These are phyloP conservation scores for Pterocles orientalis DNA, from an alignment of 2,113 vertebrate species.

Conservation along the genomic window DNA sequence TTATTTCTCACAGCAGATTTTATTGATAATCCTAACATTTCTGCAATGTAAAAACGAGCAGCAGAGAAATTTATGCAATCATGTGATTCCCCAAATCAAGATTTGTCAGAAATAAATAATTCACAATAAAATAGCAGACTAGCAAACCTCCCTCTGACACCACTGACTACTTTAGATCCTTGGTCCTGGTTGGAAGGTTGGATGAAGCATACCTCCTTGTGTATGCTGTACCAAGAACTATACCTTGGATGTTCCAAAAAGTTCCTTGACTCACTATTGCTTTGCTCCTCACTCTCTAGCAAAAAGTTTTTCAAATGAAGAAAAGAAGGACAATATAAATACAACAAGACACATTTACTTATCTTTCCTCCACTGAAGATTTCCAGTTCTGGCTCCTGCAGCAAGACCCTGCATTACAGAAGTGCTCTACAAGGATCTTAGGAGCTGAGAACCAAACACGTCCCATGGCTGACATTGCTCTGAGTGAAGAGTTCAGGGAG, in stretches of 20 bases:
- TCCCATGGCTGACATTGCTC: fast-evolving
- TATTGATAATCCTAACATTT: neutral
- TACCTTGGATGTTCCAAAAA: neutral
- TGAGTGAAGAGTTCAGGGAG: neutral
- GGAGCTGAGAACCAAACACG: fast-evolving
- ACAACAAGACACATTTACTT: fast-evolving
- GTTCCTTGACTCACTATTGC: fast-evolving
- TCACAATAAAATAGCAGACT: fast-evolving
- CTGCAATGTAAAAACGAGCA: neutral
- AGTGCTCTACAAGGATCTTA: neutral
- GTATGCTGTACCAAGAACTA: neutral
- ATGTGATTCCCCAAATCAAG: neutral
- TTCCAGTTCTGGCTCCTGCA: neutral
- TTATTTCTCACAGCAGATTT: neutral
- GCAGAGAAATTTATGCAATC: neutral
- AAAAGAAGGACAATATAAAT: neutral
- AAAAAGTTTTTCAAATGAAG: neutral
- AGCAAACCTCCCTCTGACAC: neutral
- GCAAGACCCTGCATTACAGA: fast-evolving
- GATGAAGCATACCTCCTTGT: neutral
- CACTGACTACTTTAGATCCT: neutral
- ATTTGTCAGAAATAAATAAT: neutral
- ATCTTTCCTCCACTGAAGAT: fast-evolving
- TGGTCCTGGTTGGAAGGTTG: neutral
- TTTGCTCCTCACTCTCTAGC: neutral